These are phyloP conservation scores for Drosophila oshimai DNA, from an alignment of 1,140 invertebrate species.

Conservation along the genomic window DNA sequence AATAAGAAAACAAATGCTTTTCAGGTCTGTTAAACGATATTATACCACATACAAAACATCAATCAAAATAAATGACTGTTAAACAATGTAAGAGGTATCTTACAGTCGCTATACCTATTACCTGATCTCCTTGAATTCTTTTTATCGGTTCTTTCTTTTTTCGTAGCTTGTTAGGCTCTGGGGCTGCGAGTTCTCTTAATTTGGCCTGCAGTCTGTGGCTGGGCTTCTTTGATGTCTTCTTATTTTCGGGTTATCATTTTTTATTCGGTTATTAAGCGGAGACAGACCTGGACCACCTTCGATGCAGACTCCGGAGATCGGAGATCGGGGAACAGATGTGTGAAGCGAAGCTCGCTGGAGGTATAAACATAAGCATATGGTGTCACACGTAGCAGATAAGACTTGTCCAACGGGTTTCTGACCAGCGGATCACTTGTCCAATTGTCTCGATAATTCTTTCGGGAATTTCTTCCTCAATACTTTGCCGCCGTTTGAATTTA, in stretches of 20 bases:
- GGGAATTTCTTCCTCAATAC: constrained; percentile 22
- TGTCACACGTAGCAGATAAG: constrained; percentile 38
- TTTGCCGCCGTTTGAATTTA: constrained; percentile 47
- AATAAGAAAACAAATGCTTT: no score
- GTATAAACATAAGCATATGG: constrained; percentile 56
- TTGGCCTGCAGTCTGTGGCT: constrained; percentile 55
- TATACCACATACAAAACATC: no score
- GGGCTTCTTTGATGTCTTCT: constrained; percentile 78
- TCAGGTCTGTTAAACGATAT: neutral
- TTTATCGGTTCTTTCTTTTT: constrained; percentile 32
- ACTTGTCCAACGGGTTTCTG: constrained; percentile 26
- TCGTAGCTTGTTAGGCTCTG: constrained; percentile 63
- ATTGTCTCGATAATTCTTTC: constrained; percentile 52
- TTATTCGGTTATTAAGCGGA: constrained; percentile 80
- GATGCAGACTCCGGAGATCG: constrained; percentile 27
- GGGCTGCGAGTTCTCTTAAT: constrained; percentile 59
- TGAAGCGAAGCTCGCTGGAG: constrained; percentile 64
- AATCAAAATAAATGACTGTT: neutral
- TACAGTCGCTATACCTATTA: neutral
- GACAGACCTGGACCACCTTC: constrained; percentile 62
- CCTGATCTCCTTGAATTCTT: constrained; percentile 5
- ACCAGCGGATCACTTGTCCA: constrained; percentile 31
- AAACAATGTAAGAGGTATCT: neutral
- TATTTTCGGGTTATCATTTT: constrained; percentile 81
- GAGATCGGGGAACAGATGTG: constrained; percentile 62